Base-by-base conservation (phyloP, 1,140 invertebrate genomes). In the Yoshiicerus persimilis region DNA sequence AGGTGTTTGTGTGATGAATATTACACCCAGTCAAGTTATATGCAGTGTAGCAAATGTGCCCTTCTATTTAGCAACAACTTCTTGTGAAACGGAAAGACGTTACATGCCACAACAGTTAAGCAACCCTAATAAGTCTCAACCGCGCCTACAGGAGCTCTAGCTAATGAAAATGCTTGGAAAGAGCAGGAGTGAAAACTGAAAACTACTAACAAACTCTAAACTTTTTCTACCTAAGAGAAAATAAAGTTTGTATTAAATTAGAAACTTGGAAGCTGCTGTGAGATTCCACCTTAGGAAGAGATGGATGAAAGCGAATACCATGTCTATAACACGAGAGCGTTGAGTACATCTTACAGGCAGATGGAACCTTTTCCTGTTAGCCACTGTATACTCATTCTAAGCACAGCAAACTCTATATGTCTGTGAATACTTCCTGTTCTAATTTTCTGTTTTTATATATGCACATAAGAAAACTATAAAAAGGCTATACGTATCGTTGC, bases 231-330 rank as follows among this genome's bases (percentile, higher is more conserved):
- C 75, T 80, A 80, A 30, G 75, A 80, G 75, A 80, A 80, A 80
- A 80, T 80, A 80, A 80, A 80, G 75, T 80, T 80, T 34, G 32
- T 80, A 80, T 80, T 80, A 80, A 38, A 80, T 80, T 80, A 80
- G 75, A 38, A 80, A 80, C 75, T 80, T 80, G 30, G 30, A 38
- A 6, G 13, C 32, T 36, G 75, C n/a, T 80, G 20, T 30, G 27
- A 80, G 25, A 32, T 70, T 13, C 11, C 16, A 70, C 30, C 23
- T 30, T 70, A 0, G 25, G n/a, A 10, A 64, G 23, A 75, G 25
- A 27, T 5, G 20, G 70, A 34, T 36, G 6, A 34, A 77, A 34
- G 27, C 4, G 34, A 13, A 27, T 3, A 25, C 23, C 47, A 4
- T 1, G 1, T 47, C 16, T 56, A 56, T n/a, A 1, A 56, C n/a